These are phyloP conservation scores for Bellardia bayeri DNA, from an alignment of 2,888 invertebrate genomes.

Conservation along the genomic window DNA sequence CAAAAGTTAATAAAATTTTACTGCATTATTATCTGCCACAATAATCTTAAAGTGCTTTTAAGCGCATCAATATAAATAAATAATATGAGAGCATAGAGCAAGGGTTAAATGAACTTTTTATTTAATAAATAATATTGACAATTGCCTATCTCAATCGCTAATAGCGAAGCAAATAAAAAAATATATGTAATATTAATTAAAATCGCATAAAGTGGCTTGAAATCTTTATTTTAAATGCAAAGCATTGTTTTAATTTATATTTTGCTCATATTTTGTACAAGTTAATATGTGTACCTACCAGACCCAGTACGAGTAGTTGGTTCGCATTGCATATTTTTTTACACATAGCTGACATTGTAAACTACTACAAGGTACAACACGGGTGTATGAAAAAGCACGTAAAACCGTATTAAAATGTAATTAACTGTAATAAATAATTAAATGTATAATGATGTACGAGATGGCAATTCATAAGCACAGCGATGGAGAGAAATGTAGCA, in stretches of 20 bases:
- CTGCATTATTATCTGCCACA: too few species aligned
- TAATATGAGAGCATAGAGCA: too few species aligned
- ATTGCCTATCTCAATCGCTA: conserved; percentile 23
- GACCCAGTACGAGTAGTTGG: neutral
- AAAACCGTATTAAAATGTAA: conserved; percentile 70
- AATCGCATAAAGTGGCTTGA: conserved; percentile 56
- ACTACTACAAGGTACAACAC: neutral
- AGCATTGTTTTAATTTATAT: neutral
- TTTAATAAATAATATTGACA: conserved; percentile 20
- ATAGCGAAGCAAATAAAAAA: conserved; percentile 51
- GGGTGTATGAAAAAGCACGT: conserved; percentile 34
- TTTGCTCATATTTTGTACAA: neutral
- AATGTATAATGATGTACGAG: conserved; percentile 58
- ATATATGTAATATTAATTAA: conserved; percentile 68
- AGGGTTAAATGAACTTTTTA: conserved; percentile 12
- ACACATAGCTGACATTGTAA: neutral
- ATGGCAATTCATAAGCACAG: conserved; percentile 21
- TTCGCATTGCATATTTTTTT: neutral
- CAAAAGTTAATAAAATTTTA: too few species aligned
- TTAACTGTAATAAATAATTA: conserved; percentile 71
- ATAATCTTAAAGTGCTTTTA: neutral
- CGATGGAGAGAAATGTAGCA: conserved; percentile 27
- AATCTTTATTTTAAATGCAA: conserved; percentile 41
- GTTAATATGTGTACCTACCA: too few species aligned
- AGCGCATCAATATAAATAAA: neutral